Conservation (phyloP, 2,113 vertebrate species). For the Poecile atricapillus region DNA sequence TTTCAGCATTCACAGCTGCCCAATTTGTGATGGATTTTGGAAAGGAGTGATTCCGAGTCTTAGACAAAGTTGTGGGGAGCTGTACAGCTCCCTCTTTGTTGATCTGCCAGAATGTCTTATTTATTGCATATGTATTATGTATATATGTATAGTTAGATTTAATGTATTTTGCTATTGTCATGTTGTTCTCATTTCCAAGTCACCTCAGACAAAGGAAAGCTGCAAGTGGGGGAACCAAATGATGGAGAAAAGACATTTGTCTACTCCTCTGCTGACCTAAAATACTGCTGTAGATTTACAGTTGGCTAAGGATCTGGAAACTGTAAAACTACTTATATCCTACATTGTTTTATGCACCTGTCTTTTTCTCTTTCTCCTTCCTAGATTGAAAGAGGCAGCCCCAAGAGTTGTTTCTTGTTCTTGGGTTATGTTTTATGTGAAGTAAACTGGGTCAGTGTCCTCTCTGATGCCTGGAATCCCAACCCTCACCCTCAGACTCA, state of each 20-base stretch:
- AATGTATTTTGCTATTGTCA: neutral
- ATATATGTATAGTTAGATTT: neutral
- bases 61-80: neutral
- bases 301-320: neutral
- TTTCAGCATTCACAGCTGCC: neutral
- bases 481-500: slow-evolving; percentile 69
- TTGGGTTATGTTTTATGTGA: slow-evolving; percentile 90
- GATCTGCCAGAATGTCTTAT: neutral
- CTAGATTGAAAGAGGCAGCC: slow-evolving; percentile 95
- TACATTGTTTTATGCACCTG: neutral
- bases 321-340: neutral
- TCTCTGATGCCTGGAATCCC: slow-evolving; percentile 84
- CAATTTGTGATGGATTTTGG: neutral
- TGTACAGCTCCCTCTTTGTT: neutral
- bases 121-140: neutral
- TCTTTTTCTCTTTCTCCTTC: neutral
- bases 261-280: neutral
- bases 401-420: slow-evolving; percentile 95
- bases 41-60: neutral
- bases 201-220: neutral
- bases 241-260: neutral
- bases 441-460: slow-evolving; percentile 94
- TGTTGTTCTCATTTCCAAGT: neutral
- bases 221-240: neutral
- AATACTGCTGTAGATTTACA: neutral